Percentiles rank a stretch among this genome's conserved stretches.
Evolutionary conservation across 64 coral and sea anemone species (phyloP).

Genomic region (Stichodactyla mertensii): DNA sequence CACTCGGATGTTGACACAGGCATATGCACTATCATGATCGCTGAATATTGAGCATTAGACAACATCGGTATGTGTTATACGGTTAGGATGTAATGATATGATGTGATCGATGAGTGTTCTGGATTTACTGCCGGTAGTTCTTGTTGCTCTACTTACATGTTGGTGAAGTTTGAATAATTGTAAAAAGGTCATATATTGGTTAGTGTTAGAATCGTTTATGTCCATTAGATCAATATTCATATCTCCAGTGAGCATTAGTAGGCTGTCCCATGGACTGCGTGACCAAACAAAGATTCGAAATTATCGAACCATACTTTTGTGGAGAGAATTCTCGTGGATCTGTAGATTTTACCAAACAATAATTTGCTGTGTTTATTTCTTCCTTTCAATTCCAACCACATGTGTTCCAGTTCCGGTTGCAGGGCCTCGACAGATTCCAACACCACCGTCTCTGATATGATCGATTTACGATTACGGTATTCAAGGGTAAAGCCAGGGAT

Average conservation of each 20-base stretch:
- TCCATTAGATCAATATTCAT: too few species aligned
- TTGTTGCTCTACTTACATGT: slow-evolving; percentile 12
- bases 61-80: slow-evolving; percentile 6
- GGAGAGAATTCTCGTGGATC: too few species aligned
- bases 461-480: background rate
- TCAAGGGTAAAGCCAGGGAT: slow-evolving; percentile 32
- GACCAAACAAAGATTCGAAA: too few species aligned
- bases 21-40: background rate
- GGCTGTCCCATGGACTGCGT: too few species aligned
- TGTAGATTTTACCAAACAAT: too few species aligned
- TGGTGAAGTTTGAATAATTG: slow-evolving; percentile 19
- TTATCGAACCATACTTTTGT: too few species aligned
- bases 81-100: too few species aligned
- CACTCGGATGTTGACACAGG: too few species aligned
- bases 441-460: slow-evolving; percentile 32
- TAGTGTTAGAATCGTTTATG: too few species aligned
- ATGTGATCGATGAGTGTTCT: slow-evolving; percentile 8
- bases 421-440: slow-evolving; percentile 2
- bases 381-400: slow-evolving; percentile 9
- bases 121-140: background rate
- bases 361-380: too few species aligned
- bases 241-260: too few species aligned
- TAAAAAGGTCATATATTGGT: background rate
- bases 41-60: background rate
- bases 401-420: background rate